These are phyloP conservation scores for Ophioninae sp. DNA, from an alignment of 2,888 invertebrate species.

Conservation along the genomic window DNA sequence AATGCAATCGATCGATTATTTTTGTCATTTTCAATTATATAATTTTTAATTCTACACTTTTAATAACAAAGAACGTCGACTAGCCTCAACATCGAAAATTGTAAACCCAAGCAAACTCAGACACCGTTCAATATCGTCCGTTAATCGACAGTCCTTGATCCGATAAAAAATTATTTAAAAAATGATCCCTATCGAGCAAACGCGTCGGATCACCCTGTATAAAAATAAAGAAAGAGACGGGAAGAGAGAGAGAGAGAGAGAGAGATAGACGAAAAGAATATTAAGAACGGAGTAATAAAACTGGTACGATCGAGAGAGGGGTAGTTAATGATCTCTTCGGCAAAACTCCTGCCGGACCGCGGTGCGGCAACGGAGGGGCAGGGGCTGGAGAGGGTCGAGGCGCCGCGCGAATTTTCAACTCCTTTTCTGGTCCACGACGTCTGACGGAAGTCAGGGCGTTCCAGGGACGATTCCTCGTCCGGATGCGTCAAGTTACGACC, in stretches of 20 bases:
- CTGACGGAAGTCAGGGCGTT: conserved; percentile 27
- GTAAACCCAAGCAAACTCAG: too few relatives aligned
- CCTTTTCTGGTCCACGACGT: conserved; percentile 59
- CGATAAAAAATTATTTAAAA: too few relatives aligned
- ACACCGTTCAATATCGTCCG: too few relatives aligned
- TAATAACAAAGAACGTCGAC: too few relatives aligned
- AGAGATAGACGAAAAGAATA: conserved; percentile 35
- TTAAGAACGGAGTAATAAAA: conserved; percentile 38
- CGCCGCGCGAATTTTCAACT: conserved; percentile 67
- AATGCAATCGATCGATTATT: too few relatives aligned
- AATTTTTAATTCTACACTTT: too few relatives aligned
- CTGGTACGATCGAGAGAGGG: conserved; percentile 23
- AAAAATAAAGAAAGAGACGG: too few relatives aligned
- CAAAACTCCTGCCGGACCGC: conserved; percentile 35
- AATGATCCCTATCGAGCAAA: too few relatives aligned
- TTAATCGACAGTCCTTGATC: too few relatives aligned
- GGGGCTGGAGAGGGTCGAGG: neutral
- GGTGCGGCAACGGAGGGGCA: conserved; percentile 24
- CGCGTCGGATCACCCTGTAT: too few relatives aligned
- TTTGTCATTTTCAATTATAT: too few relatives aligned
- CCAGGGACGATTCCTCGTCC: neutral
- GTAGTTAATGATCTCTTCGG: conserved; percentile 57
- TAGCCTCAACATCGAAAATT: too few relatives aligned
- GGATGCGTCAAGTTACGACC: conserved; percentile 4
- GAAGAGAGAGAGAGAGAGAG: conserved; percentile 25